phyloP scores from a whole-genome alignment of 2,797 vertebrate genomes.

The Morus bassanus region DNA sequence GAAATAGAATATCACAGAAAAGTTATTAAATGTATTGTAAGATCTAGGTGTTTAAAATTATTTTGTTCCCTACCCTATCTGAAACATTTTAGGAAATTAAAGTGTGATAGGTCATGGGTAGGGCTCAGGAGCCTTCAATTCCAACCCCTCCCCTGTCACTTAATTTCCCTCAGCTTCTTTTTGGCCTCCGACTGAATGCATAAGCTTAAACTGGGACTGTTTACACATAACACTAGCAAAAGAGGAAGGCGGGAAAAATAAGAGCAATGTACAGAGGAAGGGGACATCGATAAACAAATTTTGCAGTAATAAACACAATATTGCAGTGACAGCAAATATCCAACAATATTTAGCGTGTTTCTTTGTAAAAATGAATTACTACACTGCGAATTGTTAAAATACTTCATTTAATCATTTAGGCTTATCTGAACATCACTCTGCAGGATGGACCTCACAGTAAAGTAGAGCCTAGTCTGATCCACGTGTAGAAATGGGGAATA shows the following conservation, averaged over 20 bases:
- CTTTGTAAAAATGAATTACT: neutral
- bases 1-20: neutral
- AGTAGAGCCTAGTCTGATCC: neutral
- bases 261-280: neutral
- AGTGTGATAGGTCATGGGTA: neutral
- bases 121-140: neutral
- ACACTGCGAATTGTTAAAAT: neutral
- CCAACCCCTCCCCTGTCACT: neutral
- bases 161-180: neutral
- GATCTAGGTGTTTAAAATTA: neutral
- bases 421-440: neutral
- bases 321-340: neutral
- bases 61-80: neutral
- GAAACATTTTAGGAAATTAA: neutral
- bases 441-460: neutral
- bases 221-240: neutral
- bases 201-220: neutral
- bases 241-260: neutral
- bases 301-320: neutral
- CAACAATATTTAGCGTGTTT: neutral
- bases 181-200: neutral
- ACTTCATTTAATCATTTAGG: neutral
- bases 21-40: neutral
- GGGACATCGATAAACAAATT: neutral
- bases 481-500: rapidly evolving